Evolutionary conservation across 2,797 vertebrate genomes (phyloP), one percentile per base, ranked within the genome.

Genomic region (Rhabdophis nuchalis): DNA sequence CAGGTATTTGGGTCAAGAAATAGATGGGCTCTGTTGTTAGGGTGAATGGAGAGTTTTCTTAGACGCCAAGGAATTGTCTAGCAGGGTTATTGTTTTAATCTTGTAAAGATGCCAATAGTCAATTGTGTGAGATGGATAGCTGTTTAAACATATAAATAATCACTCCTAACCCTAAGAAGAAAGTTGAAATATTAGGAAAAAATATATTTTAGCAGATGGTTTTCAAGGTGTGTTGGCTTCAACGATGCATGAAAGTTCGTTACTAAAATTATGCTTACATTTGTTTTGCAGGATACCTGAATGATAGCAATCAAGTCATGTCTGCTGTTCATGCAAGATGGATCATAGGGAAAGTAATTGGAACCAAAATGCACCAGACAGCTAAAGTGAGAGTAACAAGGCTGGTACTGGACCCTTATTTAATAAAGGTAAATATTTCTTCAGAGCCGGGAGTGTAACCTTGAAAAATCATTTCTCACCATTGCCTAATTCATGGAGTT

Each of bases 321-420:
- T 97, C 96, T 94, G 95, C 98, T 23, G 98, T 99, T 89, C 99
- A 99, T 91, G 99, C 99, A 32, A 99, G 98, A 96, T 99, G 99
- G 99, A 96, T 99, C 89, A 98, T 99, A 32, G 99, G 99, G 82
- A 98, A 97, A 96, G 99, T 99, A 0, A 98, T 99, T 68, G 99
- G 99, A 72, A 99, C 99, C 92, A 99, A 99, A 95, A 99, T 99
- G 99, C 93, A 68, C 36, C 99, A 98, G 95, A 99, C 99, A 0
- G 99, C 99, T 23, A 99, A 99, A 98, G 99, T 99, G 92, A 97
- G 99, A 96, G 98, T 99, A 10, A 99, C 98, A 0, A 98, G 99
- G 92, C 98, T 99, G 10, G 98, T 99, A 89, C 95, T 99, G 94
- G 98, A 99, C 95, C 98, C 98, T 0, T 99, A 99, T 95, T 97